Conservation (phyloP, 2,797 vertebrate species). For the Urosaurus nigricauda region DNA sequence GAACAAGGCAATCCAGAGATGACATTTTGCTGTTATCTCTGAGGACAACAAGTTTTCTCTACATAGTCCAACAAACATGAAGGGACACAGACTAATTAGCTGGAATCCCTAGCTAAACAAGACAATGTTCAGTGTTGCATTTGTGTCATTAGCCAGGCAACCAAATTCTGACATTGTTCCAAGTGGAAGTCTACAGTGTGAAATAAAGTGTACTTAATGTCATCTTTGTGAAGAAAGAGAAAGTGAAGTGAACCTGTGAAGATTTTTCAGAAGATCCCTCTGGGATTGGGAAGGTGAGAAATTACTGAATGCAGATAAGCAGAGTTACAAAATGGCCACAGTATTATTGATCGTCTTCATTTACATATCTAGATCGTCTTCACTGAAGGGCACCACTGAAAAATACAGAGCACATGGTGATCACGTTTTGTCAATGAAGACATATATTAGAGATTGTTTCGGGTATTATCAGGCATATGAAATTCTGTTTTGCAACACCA, state of each 20-base stretch:
- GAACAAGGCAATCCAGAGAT: slow-evolving; percentile 39
- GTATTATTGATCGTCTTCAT: slow-evolving; percentile 61
- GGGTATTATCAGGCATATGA: neutral
- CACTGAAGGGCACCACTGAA: neutral
- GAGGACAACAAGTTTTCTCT: slow-evolving; percentile 30
- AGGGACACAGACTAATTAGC: slow-evolving; percentile 52
- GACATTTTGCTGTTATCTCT: slow-evolving; percentile 24
- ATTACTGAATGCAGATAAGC: slow-evolving; percentile 62
- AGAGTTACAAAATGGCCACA: slow-evolving; percentile 62
- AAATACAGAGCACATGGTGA: neutral
- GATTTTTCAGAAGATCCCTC: slow-evolving; percentile 52
- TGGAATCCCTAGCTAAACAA: slow-evolving; percentile 60
- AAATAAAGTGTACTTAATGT: slow-evolving; percentile 61
- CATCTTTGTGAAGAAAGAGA: slow-evolving; percentile 65
- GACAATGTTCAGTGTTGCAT: slow-evolving; percentile 22
- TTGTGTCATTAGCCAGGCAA: slow-evolving; percentile 58
- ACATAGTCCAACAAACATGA: slow-evolving; percentile 49
- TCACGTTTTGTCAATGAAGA: neutral
- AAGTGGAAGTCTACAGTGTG: slow-evolving; percentile 62
- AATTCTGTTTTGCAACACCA: neutral
- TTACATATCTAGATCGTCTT: slow-evolving; percentile 41
- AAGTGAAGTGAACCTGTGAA: slow-evolving; percentile 64
- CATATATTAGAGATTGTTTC: neutral
- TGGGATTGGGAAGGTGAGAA: neutral
- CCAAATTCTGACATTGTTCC: slow-evolving; percentile 62